Percentiles rank a stretch among this genome's conserved stretches.
Conservation (phyloP, 1,140 invertebrate genomes). For the Zeugodacus cucurbitae region DNA sequence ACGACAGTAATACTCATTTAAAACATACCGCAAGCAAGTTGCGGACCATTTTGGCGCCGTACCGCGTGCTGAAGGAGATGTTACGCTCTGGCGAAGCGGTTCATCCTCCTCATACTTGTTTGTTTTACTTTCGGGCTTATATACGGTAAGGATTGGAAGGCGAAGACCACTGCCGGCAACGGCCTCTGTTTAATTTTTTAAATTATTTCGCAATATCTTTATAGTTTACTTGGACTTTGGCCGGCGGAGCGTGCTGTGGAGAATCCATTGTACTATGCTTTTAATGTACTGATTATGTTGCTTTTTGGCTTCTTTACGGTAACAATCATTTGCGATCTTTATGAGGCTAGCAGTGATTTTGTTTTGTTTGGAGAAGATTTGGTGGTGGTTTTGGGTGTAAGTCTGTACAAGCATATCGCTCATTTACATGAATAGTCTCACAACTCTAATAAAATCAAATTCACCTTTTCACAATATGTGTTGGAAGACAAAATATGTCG, state of each 20-base stretch:
- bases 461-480: too few relatives aligned
- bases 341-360: conserved; percentile 39
- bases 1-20: neutral
- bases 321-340: conserved; percentile 40
- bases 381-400: conserved; percentile 38
- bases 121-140: neutral
- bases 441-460: too few relatives aligned
- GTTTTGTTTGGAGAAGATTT: conserved; percentile 38
- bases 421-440: too few relatives aligned
- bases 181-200: neutral
- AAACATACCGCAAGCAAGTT: neutral
- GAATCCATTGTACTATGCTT: neutral
- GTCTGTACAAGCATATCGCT: neutral
- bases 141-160: neutral
- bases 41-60: conserved; percentile 1
- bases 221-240: conserved; percentile 22
- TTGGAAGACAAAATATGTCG: too few relatives aligned
- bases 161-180: neutral
- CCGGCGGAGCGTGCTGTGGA: neutral
- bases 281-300: conserved; percentile 16
- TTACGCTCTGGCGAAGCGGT: neutral
- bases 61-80: neutral
- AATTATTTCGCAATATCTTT: neutral
- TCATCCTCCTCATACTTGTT: conserved; percentile 15
- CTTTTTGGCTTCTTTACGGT: conserved; percentile 1